phyloP scores from a whole-genome alignment of 2,888 invertebrate genomes.

The Onthophagus sagittarius region DNA sequence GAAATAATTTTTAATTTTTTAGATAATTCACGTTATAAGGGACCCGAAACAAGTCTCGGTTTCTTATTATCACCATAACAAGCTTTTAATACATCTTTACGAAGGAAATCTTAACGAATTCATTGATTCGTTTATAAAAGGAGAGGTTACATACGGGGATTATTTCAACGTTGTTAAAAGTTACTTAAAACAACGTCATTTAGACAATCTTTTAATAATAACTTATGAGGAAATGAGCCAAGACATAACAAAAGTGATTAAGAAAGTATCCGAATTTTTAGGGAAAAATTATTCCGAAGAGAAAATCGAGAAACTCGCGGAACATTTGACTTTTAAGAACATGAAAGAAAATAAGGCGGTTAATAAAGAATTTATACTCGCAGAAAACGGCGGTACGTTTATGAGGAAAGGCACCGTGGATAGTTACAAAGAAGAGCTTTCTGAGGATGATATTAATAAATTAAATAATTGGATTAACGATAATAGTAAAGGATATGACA shows the following conservation, averaged over 20 bases:
- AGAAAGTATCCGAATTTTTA: slow-evolving; percentile 47
- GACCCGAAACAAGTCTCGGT: slow-evolving; percentile 71
- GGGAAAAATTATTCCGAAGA: slow-evolving; percentile 41
- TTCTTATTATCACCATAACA: slow-evolving; percentile 63
- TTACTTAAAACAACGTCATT: slow-evolving; percentile 40
- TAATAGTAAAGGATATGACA: slow-evolving; percentile 49
- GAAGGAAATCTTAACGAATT: slow-evolving; percentile 56
- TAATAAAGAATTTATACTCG: slow-evolving; percentile 36
- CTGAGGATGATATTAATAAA: slow-evolving; percentile 60
- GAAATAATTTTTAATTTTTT: too few species aligned
- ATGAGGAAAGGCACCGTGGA: slow-evolving; percentile 47
- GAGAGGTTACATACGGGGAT: slow-evolving; percentile 43
- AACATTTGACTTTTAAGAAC: slow-evolving; percentile 51
- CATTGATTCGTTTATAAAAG: slow-evolving; percentile 58
- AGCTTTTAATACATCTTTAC: slow-evolving; percentile 55
- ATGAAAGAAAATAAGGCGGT: slow-evolving; percentile 53
- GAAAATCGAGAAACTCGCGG: slow-evolving; percentile 42
- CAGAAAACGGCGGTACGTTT: slow-evolving; percentile 29
- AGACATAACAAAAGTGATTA: slow-evolving; percentile 48
- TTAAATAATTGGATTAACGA: slow-evolving; percentile 67
- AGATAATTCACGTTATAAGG: slow-evolving; percentile 66
- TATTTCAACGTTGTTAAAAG: slow-evolving; percentile 40
- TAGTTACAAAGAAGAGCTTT: slow-evolving; percentile 53
- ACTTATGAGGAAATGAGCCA: slow-evolving; percentile 42
- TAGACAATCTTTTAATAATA: slow-evolving; percentile 40